Conservation (phyloP, 2,113 vertebrate species). For the Loxodonta africana region DNA sequence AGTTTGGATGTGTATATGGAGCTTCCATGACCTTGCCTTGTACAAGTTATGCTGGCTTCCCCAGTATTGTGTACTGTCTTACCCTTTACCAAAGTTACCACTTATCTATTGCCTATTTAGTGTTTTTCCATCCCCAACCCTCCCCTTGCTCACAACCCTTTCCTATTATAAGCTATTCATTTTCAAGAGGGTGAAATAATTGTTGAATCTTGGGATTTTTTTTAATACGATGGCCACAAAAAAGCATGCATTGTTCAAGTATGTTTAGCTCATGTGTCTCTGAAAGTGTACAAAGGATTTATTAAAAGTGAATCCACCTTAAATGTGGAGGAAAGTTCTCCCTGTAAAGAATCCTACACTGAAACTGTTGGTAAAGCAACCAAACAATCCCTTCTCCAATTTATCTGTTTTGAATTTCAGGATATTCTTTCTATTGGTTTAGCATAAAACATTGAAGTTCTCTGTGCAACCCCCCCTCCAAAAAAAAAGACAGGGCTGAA, state of each 20-base stretch:
- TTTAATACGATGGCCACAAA: background rate
- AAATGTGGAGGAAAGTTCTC: background rate
- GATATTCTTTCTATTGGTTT: conserved; percentile 29
- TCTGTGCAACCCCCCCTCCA: background rate
- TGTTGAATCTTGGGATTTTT: background rate
- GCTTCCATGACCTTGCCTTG: too few species aligned
- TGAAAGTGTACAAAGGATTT: background rate
- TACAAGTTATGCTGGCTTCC: too few species aligned
- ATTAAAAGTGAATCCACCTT: background rate
- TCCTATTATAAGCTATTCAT: background rate
- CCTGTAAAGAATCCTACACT: background rate
- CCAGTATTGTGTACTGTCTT: too few species aligned
- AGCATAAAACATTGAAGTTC: background rate
- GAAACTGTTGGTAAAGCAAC: conserved; percentile 34
- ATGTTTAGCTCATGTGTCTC: background rate
- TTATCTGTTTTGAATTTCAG: conserved; percentile 31
- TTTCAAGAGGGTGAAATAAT: conserved; percentile 33
- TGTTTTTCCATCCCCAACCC: too few species aligned
- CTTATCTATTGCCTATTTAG: too few species aligned
- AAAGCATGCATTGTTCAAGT: background rate
- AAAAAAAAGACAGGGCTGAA: background rate
- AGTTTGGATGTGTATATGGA: too few species aligned
- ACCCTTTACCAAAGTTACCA: too few species aligned
- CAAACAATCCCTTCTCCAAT: background rate
- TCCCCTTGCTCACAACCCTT: too few species aligned